Base-by-base conservation (phyloP, 2,113 vertebrate genomes). In the Odocoileus hemionus region DNA sequence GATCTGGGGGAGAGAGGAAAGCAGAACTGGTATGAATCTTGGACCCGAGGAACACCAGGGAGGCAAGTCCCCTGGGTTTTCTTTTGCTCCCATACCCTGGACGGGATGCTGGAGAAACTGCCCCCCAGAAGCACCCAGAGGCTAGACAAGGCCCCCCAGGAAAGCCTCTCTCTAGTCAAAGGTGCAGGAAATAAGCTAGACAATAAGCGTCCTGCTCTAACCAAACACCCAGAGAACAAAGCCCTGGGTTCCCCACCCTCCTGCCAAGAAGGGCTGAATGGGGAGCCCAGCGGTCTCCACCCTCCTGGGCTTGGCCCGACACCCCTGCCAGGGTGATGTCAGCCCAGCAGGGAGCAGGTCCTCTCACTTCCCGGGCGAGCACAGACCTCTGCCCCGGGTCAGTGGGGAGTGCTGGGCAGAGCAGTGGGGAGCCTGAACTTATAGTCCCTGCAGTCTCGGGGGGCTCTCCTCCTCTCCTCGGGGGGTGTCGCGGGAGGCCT, bases 91-190 rank as follows among this genome's bases (percentile, higher is more conserved):
- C 17, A 7, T 61, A 47, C 3, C n/a, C 25, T 45, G 70, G 28
- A 57, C 4, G 17, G 33, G 26, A 61, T 39, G 16, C 12, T 57
- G 30, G n/a, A 76, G 33, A 96, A 91, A 76, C 17, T 43, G 28
- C 1, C 58, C 83, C 36, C 52, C 9, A 13, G 28, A 76, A 28
- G 39, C 2, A 83, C 39, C 74, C 39, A n/a, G 11, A 33, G 21
- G 28, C 6, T 6, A 79, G 57, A n/a, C 25, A 57, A 60, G 94
- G 25, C 13, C 30, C 39, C 55, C 52, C 28, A 39, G 79, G 23
- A 21, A 93, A 91, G 10, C 50, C 50, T 82, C 45, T 95, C 30
- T 91, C 26, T 36, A 88, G 64, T 45, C 52, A 79, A 91, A 64
- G 28, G 33, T 70, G 14, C 33, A 78, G 55, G 39, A 76, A 50